phyloP scores from a whole-genome alignment of 2,113 vertebrate species.

The Tetrao urogallus region DNA sequence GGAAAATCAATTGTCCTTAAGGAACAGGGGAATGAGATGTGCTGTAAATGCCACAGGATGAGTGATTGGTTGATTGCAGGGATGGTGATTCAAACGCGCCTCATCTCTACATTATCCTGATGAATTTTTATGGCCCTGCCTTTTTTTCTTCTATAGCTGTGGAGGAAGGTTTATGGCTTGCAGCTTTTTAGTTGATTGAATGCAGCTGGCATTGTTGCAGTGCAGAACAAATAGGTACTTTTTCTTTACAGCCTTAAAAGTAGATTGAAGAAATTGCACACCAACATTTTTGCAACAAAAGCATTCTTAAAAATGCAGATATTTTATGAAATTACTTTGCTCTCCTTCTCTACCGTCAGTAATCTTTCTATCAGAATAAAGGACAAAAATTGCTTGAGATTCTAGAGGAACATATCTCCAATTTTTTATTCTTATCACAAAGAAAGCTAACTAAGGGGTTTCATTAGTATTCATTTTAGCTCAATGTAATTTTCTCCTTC shows the following conservation, averaged over 20 bases:
- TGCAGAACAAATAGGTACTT: constrained; percentile 88
- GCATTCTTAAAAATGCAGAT: constrained; percentile 81
- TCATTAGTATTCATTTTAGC: constrained; percentile 83
- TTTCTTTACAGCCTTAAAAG: constrained; percentile 84
- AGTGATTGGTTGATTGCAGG: constrained; percentile 90
- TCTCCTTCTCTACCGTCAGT: constrained; percentile 68
- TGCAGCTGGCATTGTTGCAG: constrained; percentile 88
- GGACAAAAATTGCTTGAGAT: constrained; percentile 71
- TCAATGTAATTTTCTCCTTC: constrained; percentile 77
- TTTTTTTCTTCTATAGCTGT: constrained; percentile 81
- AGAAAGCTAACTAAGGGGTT: constrained; percentile 80
- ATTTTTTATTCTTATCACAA: constrained; percentile 82
- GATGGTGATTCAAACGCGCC: constrained; percentile 83
- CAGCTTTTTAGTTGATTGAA: constrained; percentile 90
- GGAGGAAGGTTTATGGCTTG: constrained; percentile 89
- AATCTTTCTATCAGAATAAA: constrained; percentile 78
- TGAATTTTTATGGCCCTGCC: constrained; percentile 89
- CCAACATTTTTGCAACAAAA: constrained; percentile 82
- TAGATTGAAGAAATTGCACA: constrained; percentile 82
- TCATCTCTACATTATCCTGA: constrained; percentile 91
- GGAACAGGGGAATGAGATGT: constrained; percentile 91
- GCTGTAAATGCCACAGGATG: constrained; percentile 93
- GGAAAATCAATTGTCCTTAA: constrained; percentile 96
- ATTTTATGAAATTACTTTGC: constrained; percentile 79
- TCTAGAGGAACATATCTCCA: constrained; percentile 57